Evolutionary conservation across 1,140 invertebrate genomes (phyloP), one percentile per base, ranked within the genome.

Genomic region (Drosophila pandora): DNA sequence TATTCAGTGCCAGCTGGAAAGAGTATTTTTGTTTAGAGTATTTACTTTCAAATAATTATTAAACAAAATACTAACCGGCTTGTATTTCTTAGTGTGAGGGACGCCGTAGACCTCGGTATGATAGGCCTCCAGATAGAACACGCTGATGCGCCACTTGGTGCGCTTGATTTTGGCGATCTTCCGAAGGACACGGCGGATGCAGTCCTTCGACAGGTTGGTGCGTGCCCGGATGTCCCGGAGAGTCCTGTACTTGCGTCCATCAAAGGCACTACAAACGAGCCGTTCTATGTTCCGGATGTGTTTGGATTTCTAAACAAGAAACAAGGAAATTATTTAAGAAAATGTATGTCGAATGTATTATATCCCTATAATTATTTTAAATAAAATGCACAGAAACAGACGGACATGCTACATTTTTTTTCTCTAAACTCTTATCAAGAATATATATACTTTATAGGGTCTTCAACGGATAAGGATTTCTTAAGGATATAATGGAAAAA

Each of bases 91-190:
- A 12, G 39, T 5, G 3, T 3, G 3, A 1, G 13, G 6, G 2
- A 5, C 3, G 1, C n/a, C 48, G 0, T 6, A 3, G 2, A 4
- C 8, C 10, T 53, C 23, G 0, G n/a, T 4, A 0, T 47, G n/a
- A 7, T 9, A 59, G 23, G 64, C 54, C 5, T 59, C 8, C 23
- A 59, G 4, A 32, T 71, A 71, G 2, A 3, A 37, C 2, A 2
- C 23, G 21, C 64, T 71, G 30, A 71, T 69, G 7, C 68, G 54
- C 64, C 64, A 71, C 34, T 69, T 71, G 1, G 10, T 0, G 8
- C 23, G 48, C 32, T 69, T 71, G 1, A 69, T 53, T 3, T 69
- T 71, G 1, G 6, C 54, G 3, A 71, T 32, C 0, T 23, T 9
- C 3, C 22, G 39, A 0, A 71, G 64, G 2, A 17, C 10, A n/a